These are phyloP conservation scores for Netelia fuscicornis DNA, from an alignment of 2,888 invertebrate genomes.

Conservation along the genomic window DNA sequence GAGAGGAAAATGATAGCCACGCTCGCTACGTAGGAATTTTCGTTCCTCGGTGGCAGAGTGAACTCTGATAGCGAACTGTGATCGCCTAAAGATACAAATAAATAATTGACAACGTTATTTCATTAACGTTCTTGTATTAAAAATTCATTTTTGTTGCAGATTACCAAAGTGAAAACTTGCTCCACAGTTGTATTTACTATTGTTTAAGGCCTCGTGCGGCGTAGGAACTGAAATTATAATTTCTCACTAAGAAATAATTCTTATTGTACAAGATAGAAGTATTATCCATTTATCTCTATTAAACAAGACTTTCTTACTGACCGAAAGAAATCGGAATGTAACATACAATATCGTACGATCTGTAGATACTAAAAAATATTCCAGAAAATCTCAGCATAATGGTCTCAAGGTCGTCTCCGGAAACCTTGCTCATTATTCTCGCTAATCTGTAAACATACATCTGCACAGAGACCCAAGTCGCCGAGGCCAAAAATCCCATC, in stretches of 20 bases:
- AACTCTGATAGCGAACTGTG: conserved; percentile 59
- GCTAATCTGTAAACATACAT: conserved; percentile 51
- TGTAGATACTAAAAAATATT: conserved; percentile 62
- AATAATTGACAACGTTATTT: too few species aligned
- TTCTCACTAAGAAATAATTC: neutral
- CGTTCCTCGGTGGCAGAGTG: conserved; percentile 58
- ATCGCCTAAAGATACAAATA: conserved; percentile 25
- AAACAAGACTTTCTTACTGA: conserved; percentile 16
- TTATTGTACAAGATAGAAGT: neutral
- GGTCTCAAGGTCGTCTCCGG: conserved; percentile 59
- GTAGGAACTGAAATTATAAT: conserved; percentile 40
- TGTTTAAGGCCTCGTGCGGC: conserved; percentile 1
- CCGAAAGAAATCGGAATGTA: conserved; percentile 61
- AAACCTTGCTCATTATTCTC: conserved; percentile 63
- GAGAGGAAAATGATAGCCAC: conserved; percentile 43
- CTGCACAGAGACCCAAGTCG: conserved; percentile 37
- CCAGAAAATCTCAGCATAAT: conserved; percentile 57
- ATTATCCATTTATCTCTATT: too few species aligned
- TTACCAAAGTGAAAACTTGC: conserved; percentile 53
- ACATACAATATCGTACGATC: conserved; percentile 52
- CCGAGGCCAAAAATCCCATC: conserved; percentile 48
- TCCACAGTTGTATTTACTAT: conserved; percentile 47
- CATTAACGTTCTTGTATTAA: neutral
- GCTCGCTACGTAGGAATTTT: conserved; percentile 52
- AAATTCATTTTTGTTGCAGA: conserved; percentile 9